phyloP scores from a whole-genome alignment of 2,113 vertebrate genomes.

The Myrmecobius fasciatus region DNA sequence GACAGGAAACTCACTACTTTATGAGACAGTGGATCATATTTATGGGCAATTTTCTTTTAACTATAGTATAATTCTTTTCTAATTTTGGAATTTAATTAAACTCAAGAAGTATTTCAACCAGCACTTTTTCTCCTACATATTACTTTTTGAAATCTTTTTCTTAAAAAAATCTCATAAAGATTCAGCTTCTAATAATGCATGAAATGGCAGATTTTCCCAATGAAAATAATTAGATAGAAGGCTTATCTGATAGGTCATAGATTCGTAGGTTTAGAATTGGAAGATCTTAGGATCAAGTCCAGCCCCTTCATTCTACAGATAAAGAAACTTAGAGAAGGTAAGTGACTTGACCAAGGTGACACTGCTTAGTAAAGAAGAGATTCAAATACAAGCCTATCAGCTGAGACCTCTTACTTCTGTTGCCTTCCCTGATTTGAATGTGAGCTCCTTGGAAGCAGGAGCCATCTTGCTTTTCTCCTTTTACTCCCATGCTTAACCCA shows the following conservation, averaged over 20 bases:
- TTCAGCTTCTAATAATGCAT: neutral
- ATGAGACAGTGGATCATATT: neutral
- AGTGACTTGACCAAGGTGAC: neutral
- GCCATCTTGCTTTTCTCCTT: neutral
- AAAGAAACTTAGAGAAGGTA: neutral
- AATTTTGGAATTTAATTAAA: neutral
- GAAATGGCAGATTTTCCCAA: neutral
- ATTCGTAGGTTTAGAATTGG: neutral
- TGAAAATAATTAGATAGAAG: neutral
- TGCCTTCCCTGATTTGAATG: neutral
- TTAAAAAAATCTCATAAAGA: neutral
- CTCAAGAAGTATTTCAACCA: neutral
- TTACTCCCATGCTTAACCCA: neutral
- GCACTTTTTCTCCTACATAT: neutral
- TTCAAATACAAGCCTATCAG: neutral
- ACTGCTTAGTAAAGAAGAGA: neutral
- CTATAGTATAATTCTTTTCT: neutral
- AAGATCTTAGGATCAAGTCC: neutral
- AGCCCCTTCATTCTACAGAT: neutral
- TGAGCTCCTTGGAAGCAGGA: neutral
- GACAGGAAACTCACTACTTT: neutral
- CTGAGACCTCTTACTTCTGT: neutral
- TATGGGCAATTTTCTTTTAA: neutral
- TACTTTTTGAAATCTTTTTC: neutral
- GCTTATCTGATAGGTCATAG: neutral